These are phyloP conservation scores for Catamblyrhynchus diadema DNA, from an alignment of 2,797 vertebrate species.

Conservation along the genomic window DNA sequence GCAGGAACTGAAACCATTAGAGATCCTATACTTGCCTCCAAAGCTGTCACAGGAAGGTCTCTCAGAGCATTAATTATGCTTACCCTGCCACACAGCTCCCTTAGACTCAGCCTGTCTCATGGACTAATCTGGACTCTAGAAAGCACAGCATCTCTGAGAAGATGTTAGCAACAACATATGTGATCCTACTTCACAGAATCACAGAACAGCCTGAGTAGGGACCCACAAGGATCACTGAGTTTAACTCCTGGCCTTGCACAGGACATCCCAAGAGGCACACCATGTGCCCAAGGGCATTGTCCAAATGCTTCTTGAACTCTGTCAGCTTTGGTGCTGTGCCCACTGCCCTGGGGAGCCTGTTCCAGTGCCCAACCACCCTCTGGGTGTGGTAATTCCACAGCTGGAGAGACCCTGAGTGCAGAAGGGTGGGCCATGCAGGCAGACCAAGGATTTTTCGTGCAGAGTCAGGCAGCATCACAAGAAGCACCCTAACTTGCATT, in stretches of 20 bases:
- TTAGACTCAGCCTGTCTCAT: not conserved
- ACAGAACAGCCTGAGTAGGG: not conserved
- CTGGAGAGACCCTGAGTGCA: not conserved
- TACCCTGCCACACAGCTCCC: not conserved
- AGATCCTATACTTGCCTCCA: not conserved
- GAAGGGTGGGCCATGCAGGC: not conserved
- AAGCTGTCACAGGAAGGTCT: not conserved
- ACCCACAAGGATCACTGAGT: not conserved
- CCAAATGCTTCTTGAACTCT: fast-evolving
- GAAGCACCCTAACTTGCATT: not conserved
- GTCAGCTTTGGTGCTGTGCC: not conserved
- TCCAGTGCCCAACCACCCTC: not conserved
- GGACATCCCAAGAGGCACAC: not conserved
- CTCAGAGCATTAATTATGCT: not conserved
- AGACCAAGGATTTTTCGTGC: not conserved
- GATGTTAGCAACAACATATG: not conserved
- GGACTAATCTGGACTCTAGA: not conserved
- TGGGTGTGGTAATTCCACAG: not conserved
- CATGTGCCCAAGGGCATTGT: not conserved
- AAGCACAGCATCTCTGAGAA: not conserved
- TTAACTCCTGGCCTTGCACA: not conserved
- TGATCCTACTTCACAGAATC: not conserved
- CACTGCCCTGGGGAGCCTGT: not conserved
- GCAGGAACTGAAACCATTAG: not conserved
- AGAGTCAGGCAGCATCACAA: not conserved